Base-by-base conservation (phyloP, 2,797 vertebrate species). In the Vireo griseus region DNA sequence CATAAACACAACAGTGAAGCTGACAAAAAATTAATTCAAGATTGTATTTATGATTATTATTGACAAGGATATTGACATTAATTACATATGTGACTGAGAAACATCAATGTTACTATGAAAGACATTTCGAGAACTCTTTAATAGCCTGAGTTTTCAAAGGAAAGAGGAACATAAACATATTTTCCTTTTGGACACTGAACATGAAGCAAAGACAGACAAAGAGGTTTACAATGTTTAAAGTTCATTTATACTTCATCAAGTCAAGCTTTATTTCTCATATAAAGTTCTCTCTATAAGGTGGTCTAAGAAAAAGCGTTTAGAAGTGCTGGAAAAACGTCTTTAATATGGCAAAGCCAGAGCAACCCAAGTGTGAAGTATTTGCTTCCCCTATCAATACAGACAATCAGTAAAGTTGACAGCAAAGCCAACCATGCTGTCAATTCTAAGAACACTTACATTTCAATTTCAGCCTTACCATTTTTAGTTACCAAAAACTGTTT, bases 401-500 rank as follows among this genome's bases (percentile, higher is more conserved):
- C 13, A 57, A 87, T 3, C 2, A 6, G 45, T 1, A 77, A 37
- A 85, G 31, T 0, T 58, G 45, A 89, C 8, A 76, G 48, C 16
- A 7, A n/a, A 80, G 77, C 29, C 59, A 92, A 48, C 19, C 29
- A 67, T 28, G 29, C 31, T 51, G 57, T 52, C 51, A 87, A 3
- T 57, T 40, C 33, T 44, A 92, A 51, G n/a, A 80, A 74, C 11
- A 50, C 5, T 79, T 52, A 19, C 1, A 92, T 71, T 93, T 91
- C 69, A 85, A 90, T 51, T 76, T 67, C 69, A 92, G 85, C 72
- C 98, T 98, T 98, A 99, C 99, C 99, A 96, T 99, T 99, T 97
- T 99, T 99, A 37, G 99, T 99, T 96, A 99, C 97, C 89, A 99
- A 98, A 96, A 99, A 99, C 95, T 99, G 99, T 98, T 99, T 99